Evolutionary conservation across 64 coral and sea anemone species (phyloP), one percentile per base, ranked within the genome.

Genomic region (Montipora foliosa): DNA sequence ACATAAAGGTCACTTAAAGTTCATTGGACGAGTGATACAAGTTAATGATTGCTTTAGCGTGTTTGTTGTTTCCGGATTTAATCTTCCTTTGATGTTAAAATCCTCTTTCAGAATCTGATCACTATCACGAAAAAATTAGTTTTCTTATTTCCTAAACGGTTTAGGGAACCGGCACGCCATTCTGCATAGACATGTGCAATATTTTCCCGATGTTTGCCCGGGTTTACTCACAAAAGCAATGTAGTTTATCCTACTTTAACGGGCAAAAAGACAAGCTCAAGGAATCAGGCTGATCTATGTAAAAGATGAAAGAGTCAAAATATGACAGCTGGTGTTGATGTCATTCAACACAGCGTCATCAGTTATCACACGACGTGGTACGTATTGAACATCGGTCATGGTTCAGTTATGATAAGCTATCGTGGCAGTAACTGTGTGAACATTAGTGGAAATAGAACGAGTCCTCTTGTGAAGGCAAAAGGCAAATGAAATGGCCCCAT

Each of bases 11-110:
- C 47, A 78, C 9, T 12, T 3, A 64, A 64, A 64, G 9, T 45
- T 76, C 14, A 4, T 76, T 76, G 44, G 11, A 47, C 44, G 13
- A 46, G 76, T 5, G 47, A 78, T 78, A 78, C 45, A 50, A 44
- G 82, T 6, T 44, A 44, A 71, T 46, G 82, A 21, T 14, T 72
- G 66, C 21, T 86, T 86, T 70, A 86, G 66, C 44, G 45, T 86
- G 82, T 86, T 86, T 50, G 45, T 50, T 86, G 66, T 67, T 86
- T 86, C 82, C 82, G 82, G 82, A 82, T 82, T 61, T 60, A 82
- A 59, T 29, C 57, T 44, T 24, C 57, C 55, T 61, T n/a, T 86
- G 44, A 3, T n/a, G 5, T 17, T 67, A 46, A 67, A 86, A 78
- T 78, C 76, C 11, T 22, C 44, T 67, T 86, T 14, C 19, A 58